Base-by-base conservation (phyloP, 2,113 vertebrate species). In the Dipodomys ordii region DNA sequence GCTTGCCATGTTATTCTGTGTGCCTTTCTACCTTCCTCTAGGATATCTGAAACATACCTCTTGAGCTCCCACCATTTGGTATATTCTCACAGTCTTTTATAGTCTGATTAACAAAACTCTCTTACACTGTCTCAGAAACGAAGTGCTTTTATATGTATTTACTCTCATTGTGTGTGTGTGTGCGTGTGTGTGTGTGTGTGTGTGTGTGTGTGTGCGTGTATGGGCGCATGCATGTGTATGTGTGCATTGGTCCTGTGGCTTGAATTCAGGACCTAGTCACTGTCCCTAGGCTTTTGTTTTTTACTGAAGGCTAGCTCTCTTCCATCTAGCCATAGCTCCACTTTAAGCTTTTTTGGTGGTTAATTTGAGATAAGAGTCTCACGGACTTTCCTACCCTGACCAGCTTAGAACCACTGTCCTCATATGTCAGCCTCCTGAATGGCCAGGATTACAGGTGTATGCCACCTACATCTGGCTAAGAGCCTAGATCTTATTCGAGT, bases 1-100 rank as follows among this genome's bases (percentile, higher is more conserved):
- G 2, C 83, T 83, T 83, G 64, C 82, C 68, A 10, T 92, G 23
- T 53, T 83, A 4, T 69, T 85, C 84, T 73, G 2, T 83, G 80
- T 79, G 46, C 83, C 44, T 80, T 28, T 95, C 35, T 67, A 62
- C 27, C 23, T 83, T 94, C 69, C 64, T 72, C 49, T 82, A 80
- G 49, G 9, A 74, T 79, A 62, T 77, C 27, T 81, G 64, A 71
- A 86, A 93, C 46, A 57, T 46, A 60, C 46, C 53, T 86, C 69
- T 23, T 90, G 30, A 27, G 27, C 81, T 44, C 49, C 46, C 0
- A 3, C 72, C 23, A 28, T 68, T 57, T 68, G 49, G 1, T 67
- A 4, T 71, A 27, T 6, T 86, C 60, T 73, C 10, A 39, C 20
- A 78, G 65, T 39, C 46, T 76, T 86, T 39, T 69, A 65, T 78